Evolutionary conservation across 2,888 invertebrate genomes (phyloP), one percentile per base, ranked within the genome.

Genomic region (Nephrotoma appendiculata): DNA sequence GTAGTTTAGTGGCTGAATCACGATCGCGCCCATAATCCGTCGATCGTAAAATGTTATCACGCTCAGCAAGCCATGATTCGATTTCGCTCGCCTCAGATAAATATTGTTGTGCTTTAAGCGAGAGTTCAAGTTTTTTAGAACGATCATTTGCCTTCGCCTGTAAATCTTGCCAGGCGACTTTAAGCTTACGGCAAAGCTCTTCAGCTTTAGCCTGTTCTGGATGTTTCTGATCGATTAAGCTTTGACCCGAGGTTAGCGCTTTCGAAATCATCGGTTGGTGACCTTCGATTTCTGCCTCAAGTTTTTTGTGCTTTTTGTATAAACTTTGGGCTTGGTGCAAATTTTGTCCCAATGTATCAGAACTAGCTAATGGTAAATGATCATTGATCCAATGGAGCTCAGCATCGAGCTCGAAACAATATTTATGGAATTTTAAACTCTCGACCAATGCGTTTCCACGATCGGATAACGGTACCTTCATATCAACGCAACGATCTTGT

Each of bases 371-470:
- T 0, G 97, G 96, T 88, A 95, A 91, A 87, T 98, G 97, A 91
- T 99, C 99, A 57, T 95, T 95, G 88, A 99, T 96, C 99, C 99
- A 99, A 90, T 97, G 98, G 89, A 98, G 93, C 91, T 99, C 99
- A 0, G 96, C 95, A 86, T 97, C 96, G 85, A 98, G 94, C 90
- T 98, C 98, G 89, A 98, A 98, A 2, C 96, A 95, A 91, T 98
- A 98, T 91, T 98, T 98, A 92, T 99, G 98, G 90, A 96, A 95
- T 88, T 95, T 94, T 11, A 97, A 92, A 12, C 97, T 95, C 90
- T 97, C 97, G 89, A 98, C 96, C 41, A 99, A 92, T 43, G 95
- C 95, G 86, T 94, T 95, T 7, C 96, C 93, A 57, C 98, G 93
- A 88, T 92, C 92, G 4, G 93, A 93, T 0, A 96, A 95, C 0